phyloP scores from a whole-genome alignment of 2,888 invertebrate genomes.

The Deilephila porcellus region DNA sequence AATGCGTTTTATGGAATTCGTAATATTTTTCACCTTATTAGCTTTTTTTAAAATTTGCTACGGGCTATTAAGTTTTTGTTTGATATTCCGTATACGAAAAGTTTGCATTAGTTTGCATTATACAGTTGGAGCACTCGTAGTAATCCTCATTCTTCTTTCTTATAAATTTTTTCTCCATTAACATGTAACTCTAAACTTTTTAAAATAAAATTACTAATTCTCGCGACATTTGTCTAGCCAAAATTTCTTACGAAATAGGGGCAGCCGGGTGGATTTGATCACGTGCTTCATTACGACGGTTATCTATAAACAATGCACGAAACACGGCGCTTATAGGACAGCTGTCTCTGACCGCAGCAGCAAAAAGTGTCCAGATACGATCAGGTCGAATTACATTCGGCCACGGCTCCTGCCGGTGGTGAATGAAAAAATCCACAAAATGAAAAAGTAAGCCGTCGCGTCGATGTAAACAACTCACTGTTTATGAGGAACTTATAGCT shows the following conservation, averaged over 20 bases:
- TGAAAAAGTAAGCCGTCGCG: conserved; percentile 62
- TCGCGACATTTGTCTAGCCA: neutral
- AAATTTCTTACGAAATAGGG: conserved; percentile 4
- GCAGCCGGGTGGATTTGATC: conserved; percentile 21
- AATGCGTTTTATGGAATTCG: conserved; percentile 11
- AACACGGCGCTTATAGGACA: conserved; percentile 70
- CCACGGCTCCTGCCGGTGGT: conserved; percentile 63
- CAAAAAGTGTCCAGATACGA: conserved; percentile 81
- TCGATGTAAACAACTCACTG: conserved; percentile 71
- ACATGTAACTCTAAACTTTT: too few relatives aligned
- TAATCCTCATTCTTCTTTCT: too few relatives aligned
- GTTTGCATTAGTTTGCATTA: too few relatives aligned
- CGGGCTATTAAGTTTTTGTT: neutral
- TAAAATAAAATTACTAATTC: neutral
- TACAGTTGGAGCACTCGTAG: too few relatives aligned
- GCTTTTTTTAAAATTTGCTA: neutral
- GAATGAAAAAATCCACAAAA: conserved; percentile 66
- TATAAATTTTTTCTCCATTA: too few relatives aligned
- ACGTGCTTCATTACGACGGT: conserved; percentile 52
- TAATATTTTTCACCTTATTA: conserved; percentile 7
- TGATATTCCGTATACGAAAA: too few relatives aligned
- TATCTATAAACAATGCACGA: conserved; percentile 72
- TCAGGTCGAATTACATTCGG: conserved; percentile 82
- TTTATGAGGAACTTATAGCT: conserved; percentile 67
- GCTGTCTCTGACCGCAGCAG: conserved; percentile 81